phyloP scores from a whole-genome alignment of 2,797 vertebrate genomes.

The Macrochelys suwanniensis region DNA sequence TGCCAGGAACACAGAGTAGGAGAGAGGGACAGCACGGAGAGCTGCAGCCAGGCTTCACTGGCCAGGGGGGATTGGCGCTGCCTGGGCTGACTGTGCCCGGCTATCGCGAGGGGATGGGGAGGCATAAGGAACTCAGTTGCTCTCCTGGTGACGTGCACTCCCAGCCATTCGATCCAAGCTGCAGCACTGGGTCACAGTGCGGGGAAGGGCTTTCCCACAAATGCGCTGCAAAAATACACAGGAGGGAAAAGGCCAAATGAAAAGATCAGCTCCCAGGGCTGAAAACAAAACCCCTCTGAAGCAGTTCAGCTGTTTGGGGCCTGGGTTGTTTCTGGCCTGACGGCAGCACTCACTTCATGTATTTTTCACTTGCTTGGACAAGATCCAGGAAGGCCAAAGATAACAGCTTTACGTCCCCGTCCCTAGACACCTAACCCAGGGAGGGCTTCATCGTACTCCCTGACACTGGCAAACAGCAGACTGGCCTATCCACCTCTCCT shows the following conservation, averaged over 20 bases:
- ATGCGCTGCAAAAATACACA: neutral
- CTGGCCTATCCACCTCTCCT: neutral
- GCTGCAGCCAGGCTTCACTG: neutral
- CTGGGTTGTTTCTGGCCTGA: conserved; percentile 65
- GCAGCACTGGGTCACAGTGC: neutral
- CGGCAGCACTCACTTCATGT: conserved; percentile 24
- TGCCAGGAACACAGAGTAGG: neutral
- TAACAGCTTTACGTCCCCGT: conserved; percentile 17
- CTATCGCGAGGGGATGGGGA: neutral
- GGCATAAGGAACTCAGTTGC: neutral
- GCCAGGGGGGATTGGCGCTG: neutral
- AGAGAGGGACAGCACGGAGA: neutral
- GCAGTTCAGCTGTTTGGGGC: neutral
- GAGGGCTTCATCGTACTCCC: neutral
- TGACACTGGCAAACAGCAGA: neutral
- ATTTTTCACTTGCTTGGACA: conserved; percentile 49
- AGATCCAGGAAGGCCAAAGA: conserved; percentile 39
- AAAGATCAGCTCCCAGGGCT: neutral
- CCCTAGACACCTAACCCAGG: neutral
- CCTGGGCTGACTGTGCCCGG: neutral
- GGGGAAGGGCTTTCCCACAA: neutral
- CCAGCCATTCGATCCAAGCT: neutral
- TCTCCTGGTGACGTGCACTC: neutral
- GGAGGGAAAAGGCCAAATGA: neutral
- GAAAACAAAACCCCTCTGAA: neutral